Evolutionary conservation across 1,140 invertebrate species (phyloP), one percentile per base, ranked within the genome.

Genomic region (Mycetomoellerius zeteki): DNA sequence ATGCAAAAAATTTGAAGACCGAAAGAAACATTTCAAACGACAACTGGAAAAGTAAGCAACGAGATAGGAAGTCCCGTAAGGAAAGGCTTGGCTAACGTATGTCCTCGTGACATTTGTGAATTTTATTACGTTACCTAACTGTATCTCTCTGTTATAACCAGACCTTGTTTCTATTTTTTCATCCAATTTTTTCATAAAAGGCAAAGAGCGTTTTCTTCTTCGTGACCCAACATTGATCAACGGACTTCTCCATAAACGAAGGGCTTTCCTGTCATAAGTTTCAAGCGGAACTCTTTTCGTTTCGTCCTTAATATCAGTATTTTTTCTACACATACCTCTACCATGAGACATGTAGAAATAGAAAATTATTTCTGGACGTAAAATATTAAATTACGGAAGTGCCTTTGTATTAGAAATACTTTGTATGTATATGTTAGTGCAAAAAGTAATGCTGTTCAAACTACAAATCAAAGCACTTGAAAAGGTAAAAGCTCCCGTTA

Each of bases 121-220:
- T 37, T 56, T 73, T 27, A 19, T 19, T 65, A 43, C 37, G 8
- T 10, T 65, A 30, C 62, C 27, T 33, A 33, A 19, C 19, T 33
- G 47, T 50, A 50, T 33, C 60, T 64, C 30, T n/a, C 10, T 37
- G 33, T 21, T 65, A 43, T 1, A n/a, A 73, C 50, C 12, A 21
- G 19, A 56, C 30, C n/a, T 60, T 86, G 64, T 75, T 58, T 43
- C 16, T 24, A 72, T 80, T 69, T 43, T n/a, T 62, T 58, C 47
- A 10, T 58, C 58, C 33, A 43, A 75, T 85, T n/a, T 21, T 67
- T 19, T 67, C 60, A 85, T 81, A 56, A 12, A 12, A 27, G 37
- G 43, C 10, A 24, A 37, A 58, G 8, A 21, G 7, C 8, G 19
- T 3, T 47, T 8, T 7, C 10, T 12, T 12, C 19, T 76, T 43